phyloP scores from a whole-genome alignment of 2,113 vertebrate genomes.

The Ptilonorhynchus violaceus region DNA sequence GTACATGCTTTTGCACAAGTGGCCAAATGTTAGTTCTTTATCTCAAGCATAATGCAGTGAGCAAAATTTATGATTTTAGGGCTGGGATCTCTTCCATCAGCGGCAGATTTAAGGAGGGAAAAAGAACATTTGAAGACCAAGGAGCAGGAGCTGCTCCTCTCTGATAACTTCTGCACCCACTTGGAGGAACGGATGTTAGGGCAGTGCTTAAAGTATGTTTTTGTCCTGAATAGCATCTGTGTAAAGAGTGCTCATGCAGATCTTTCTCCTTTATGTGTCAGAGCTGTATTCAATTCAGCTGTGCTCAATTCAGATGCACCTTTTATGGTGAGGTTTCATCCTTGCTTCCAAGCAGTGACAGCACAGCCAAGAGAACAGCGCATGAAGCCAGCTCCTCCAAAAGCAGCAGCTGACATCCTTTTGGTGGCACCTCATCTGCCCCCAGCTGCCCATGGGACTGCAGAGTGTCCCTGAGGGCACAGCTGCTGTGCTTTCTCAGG shows the following conservation, averaged over 20 bases:
- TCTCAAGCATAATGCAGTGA: background rate
- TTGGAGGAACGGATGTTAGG: background rate
- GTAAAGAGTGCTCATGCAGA: background rate
- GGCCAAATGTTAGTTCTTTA: background rate
- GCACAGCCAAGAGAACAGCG: fast-evolving
- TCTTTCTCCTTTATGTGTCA: background rate
- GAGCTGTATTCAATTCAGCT: too few relatives aligned
- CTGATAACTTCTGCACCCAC: background rate
- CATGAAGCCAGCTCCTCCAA: background rate
- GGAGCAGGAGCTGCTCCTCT: background rate
- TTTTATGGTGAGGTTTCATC: fast-evolving
- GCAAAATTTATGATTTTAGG: background rate
- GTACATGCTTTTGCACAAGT: background rate
- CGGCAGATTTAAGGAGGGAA: background rate
- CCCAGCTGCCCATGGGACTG: background rate
- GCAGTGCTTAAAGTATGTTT: background rate
- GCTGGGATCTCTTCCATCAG: background rate
- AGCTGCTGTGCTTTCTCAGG: background rate
- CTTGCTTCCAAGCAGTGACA: background rate
- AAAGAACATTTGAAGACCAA: background rate
- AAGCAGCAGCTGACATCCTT: background rate
- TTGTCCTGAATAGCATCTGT: background rate
- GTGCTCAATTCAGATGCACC: background rate
- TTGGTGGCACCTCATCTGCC: background rate
- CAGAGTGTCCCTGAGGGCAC: background rate